A percentile compares a stretch with the other conserved stretches of the same genome.
phyloP scores from a whole-genome alignment of 2,888 invertebrate genomes.

The Cephonodes hylas region DNA sequence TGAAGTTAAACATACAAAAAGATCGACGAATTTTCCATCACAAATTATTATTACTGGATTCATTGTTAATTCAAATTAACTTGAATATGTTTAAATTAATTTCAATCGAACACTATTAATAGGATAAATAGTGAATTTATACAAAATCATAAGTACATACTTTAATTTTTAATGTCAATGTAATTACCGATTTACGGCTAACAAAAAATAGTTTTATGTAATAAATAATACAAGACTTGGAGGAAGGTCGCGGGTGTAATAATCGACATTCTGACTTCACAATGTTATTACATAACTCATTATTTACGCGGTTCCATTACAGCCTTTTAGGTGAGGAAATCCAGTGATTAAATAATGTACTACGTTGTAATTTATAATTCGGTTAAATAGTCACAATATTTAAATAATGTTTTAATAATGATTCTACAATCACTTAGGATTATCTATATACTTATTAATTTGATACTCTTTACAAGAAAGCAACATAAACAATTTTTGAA shows the following conservation, averaged over 20 bases:
- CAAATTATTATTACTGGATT: neutral
- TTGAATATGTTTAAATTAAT: neutral
- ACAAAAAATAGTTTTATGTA: neutral
- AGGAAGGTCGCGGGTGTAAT: neutral
- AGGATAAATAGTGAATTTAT: conserved; percentile 1
- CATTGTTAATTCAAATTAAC: neutral
- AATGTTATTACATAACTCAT: neutral
- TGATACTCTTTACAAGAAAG: too few relatives aligned
- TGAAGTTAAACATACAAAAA: neutral
- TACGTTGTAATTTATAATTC: too few relatives aligned
- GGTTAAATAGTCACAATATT: too few relatives aligned
- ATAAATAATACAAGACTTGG: neutral
- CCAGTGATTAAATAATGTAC: neutral
- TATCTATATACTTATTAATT: too few relatives aligned
- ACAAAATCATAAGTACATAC: conserved; percentile 5
- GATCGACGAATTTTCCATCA: neutral
- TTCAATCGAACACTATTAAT: neutral
- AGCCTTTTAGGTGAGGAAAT: neutral
- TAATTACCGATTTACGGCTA: neutral
- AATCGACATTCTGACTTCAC: neutral
- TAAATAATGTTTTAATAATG: too few relatives aligned
- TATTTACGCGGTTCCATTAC: neutral
- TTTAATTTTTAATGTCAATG: neutral
- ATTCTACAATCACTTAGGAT: too few relatives aligned
- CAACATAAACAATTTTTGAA: neutral